Percentiles rank a stretch among this genome's conserved stretches.
These are phyloP conservation scores for Pygathrix nemaeus DNA, from an alignment of 2,113 vertebrate species.

Conservation along the genomic window DNA sequence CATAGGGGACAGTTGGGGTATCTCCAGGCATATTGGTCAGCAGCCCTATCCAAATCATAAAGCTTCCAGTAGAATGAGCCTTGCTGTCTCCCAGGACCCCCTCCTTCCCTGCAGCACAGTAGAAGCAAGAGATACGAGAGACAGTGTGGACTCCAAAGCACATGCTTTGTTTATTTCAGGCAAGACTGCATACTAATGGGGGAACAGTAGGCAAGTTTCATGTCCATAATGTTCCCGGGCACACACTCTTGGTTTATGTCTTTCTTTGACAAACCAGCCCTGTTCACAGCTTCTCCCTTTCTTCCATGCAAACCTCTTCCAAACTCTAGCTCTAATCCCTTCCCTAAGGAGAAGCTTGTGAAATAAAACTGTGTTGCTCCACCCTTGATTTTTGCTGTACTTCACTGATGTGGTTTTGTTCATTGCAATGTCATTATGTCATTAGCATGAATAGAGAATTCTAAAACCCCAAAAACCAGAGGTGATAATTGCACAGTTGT, in stretches of 20 bases:
- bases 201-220: background rate
- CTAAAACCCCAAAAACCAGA: background rate
- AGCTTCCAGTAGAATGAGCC: background rate
- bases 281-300: background rate
- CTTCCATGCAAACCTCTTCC: background rate
- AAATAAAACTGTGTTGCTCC: background rate
- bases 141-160: background rate
- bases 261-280: background rate
- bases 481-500: background rate
- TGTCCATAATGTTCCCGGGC: background rate
- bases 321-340: background rate
- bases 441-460: background rate
- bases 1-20: too few species aligned
- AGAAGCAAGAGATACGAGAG: background rate
- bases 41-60: background rate
- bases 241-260: accelerated
- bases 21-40: background rate
- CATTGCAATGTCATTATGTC: background rate
- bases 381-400: background rate
- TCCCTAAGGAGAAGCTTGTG: background rate
- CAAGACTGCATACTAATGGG: too few species aligned
- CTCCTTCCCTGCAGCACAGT: background rate
- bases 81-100: too few species aligned
- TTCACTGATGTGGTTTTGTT: background rate
- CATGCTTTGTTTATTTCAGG: background rate